Evolutionary conservation across 2,888 invertebrate genomes (phyloP), one percentile per base, ranked within the genome.

Genomic region (Neuroscelio doddi): DNA sequence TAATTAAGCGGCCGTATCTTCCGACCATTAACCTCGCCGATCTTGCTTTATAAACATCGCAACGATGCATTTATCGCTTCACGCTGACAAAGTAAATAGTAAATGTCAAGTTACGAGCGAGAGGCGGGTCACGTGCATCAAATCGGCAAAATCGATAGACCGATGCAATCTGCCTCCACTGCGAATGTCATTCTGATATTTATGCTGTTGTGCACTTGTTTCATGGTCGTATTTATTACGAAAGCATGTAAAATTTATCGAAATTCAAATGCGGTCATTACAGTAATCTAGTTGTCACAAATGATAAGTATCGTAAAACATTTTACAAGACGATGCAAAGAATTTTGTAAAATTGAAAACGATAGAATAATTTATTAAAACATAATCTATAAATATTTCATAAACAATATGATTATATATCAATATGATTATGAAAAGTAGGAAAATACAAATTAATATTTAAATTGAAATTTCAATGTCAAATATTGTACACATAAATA

Each of bases 1-100:
- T 47, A 47, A 47, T 47, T 47, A 47, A 32, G 10, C 34, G 34
- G 10, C 55, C 27, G 42, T 49, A 34, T 52, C 42, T 24, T 14
- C 27, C 50, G 42, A 36, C 21, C 38, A 16, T 24, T 34, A 27
- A 34, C 39, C 44, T 34, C 45, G 30, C 14, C 42, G 15, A 34
- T 47, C 24, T 26, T 12, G 34, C 24, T 34, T 47, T 34, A 34
- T 47, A 34, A 47, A 47, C 47, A 24, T 36, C 36, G 36, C 36
- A 14, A 36, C 15, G 12, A 14, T 8, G 12, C 36, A 36, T 14
- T 36, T 36, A 36, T 36, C 36, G 36, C 36, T 36, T 36, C 14
- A 36, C 36, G 36, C 10, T 15, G 36, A 36, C 12, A 14, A 14
- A 15, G 36, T 14, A 14, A 15, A 15, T 36, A 36, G 16, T 44